Evolutionary conservation across 2,888 invertebrate genomes (phyloP).

Genomic region (Spisula subtruncata): DNA sequence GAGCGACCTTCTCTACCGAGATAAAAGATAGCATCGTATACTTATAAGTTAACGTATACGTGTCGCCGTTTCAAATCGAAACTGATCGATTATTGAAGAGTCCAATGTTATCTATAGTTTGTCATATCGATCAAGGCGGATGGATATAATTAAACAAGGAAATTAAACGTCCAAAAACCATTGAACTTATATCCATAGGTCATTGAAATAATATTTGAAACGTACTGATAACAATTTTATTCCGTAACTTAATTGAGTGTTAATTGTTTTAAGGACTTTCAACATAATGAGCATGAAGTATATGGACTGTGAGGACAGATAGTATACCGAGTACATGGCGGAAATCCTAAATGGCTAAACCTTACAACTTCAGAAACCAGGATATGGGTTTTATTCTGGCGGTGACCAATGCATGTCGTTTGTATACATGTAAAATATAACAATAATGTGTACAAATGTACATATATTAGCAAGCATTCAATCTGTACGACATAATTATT

Average conservation of each 20-base stretch:
- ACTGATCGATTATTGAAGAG: neutral
- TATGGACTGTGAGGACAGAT: neutral
- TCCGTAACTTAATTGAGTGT: neutral
- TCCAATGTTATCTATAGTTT: neutral
- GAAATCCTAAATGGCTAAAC: neutral
- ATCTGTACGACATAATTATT: too few relatives aligned
- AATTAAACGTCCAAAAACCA: neutral
- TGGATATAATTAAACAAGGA: neutral
- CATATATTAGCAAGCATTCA: too few relatives aligned
- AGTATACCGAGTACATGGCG: neutral
- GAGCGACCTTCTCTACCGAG: neutral
- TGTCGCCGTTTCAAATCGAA: neutral
- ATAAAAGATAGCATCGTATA: neutral
- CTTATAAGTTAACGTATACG: neutral
- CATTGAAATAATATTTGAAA: conserved; percentile 6
- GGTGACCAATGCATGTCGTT: too few relatives aligned
- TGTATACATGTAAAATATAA: too few relatives aligned
- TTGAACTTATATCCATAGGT: neutral
- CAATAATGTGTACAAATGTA: too few relatives aligned
- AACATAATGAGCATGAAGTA: neutral
- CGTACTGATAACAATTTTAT: conserved; percentile 7
- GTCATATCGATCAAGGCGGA: conserved; percentile 6
- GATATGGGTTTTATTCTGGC: too few relatives aligned
- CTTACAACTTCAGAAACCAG: too few relatives aligned
- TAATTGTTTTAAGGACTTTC: conserved; percentile 13